phyloP scores from a whole-genome alignment of 2,113 vertebrate species.

The Struthidea cinerea region DNA sequence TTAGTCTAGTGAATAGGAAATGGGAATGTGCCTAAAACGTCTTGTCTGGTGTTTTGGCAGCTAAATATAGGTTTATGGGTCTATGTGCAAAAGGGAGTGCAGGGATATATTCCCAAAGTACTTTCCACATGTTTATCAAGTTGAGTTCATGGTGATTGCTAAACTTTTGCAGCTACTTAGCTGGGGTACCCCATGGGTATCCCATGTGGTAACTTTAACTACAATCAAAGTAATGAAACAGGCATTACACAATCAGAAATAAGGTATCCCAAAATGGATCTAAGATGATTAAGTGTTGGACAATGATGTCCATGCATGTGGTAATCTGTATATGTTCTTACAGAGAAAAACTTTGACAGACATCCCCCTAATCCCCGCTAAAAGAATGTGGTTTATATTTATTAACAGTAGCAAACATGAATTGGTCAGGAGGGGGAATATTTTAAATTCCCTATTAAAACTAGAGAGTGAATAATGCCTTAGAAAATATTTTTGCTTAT shows the following conservation, averaged over 20 bases:
- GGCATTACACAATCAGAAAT: background rate
- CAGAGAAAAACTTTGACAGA: background rate
- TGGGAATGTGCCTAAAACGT: background rate
- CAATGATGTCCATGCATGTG: background rate
- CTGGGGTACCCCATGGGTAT: background rate
- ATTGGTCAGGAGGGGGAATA: accelerated
- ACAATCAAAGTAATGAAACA: background rate
- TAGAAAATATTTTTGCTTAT: background rate
- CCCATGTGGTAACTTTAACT: background rate
- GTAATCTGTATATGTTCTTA: background rate
- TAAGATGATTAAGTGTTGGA: background rate
- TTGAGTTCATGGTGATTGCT: background rate
- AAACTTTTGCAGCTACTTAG: background rate
- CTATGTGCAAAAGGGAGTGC: background rate
- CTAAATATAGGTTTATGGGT: background rate
- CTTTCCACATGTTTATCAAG: background rate
- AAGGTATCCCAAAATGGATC: background rate
- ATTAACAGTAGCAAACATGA: background rate
- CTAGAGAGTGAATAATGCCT: background rate
- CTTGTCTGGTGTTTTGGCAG: background rate
- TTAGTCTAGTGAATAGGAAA: background rate
- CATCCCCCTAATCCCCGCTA: accelerated
- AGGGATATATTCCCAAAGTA: background rate
- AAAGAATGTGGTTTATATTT: background rate
- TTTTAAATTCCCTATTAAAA: background rate